These are phyloP conservation scores for Poecilus cupreus DNA, from an alignment of 2,888 invertebrate genomes.

Conservation along the genomic window DNA sequence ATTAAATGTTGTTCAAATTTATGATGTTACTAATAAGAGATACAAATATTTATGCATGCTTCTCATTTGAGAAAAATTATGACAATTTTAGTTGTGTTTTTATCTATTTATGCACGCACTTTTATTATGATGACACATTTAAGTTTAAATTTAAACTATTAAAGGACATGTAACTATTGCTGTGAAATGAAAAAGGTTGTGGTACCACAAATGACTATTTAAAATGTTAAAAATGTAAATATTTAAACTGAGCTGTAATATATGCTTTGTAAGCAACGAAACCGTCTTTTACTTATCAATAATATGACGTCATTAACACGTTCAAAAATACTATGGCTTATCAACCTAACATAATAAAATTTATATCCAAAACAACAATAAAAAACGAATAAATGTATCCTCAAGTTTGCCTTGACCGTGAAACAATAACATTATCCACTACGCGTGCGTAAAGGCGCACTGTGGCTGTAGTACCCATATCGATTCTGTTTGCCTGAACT, in stretches of 20 bases:
- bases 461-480: constrained; percentile 1
- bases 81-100: background rate
- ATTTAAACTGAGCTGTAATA: constrained; percentile 10
- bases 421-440: background rate
- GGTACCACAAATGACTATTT: constrained; percentile 11
- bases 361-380: background rate
- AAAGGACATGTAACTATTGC: constrained; percentile 13
- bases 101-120: background rate
- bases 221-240: constrained; percentile 32
- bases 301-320: background rate
- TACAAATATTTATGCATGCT: constrained; percentile 27
- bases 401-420: constrained; percentile 45
- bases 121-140: background rate
- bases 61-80: constrained; percentile 8
- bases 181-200: constrained; percentile 41
- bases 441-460: constrained; percentile 39
- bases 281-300: background rate
- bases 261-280: background rate
- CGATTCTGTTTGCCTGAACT: constrained; percentile 23
- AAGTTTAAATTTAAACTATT: background rate
- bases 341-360: background rate
- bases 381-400: background rate
- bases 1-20: constrained; percentile 42
- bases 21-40: constrained; percentile 32
- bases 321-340: background rate